Evolutionary conservation across 35 echinoderm and acorn worm species (phyloP).

Genomic region (Ptychodera flava): DNA sequence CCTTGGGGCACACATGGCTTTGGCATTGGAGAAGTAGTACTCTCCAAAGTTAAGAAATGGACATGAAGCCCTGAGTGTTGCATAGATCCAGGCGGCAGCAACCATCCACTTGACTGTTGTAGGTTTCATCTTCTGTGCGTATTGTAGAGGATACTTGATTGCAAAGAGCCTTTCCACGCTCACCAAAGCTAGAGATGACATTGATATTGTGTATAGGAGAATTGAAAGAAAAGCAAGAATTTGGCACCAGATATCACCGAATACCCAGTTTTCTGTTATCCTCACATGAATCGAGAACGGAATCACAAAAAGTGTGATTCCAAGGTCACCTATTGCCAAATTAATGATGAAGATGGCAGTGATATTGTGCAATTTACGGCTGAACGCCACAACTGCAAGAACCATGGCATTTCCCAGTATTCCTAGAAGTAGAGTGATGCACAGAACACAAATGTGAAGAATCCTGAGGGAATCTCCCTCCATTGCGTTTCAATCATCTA

Average conservation of each 20-base stretch:
- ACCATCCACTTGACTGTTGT: conserved; percentile 5
- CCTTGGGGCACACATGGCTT: conserved; percentile 61
- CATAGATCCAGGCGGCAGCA: conserved; percentile 38
- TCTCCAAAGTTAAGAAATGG: conserved; percentile 35
- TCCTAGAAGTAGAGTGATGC: conserved; percentile 37
- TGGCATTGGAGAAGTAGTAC: conserved; percentile 6
- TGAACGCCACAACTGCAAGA: conserved; percentile 44
- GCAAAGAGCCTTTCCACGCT: conserved; percentile 75
- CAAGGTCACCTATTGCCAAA: conserved; percentile 54
- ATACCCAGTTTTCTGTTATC: neutral
- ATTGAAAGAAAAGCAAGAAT: conserved; percentile 47
- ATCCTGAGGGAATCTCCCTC: neutral
- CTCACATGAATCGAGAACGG: conserved; percentile 53
- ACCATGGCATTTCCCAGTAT: conserved; percentile 67
- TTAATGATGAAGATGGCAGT: conserved; percentile 70
- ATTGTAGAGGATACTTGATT: conserved; percentile 75
- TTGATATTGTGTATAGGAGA: conserved; percentile 46
- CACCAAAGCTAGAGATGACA: conserved; percentile 60
- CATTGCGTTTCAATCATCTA: neutral
- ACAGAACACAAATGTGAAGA: neutral
- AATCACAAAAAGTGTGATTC: conserved; percentile 36
- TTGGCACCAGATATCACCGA: conserved; percentile 22
- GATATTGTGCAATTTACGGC: conserved; percentile 69
- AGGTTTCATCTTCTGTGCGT: conserved; percentile 62
- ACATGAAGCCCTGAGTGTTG: conserved; percentile 20